Evolutionary conservation across 1,140 invertebrate genomes (phyloP).

Genomic region (Macrobrachium nipponense): DNA sequence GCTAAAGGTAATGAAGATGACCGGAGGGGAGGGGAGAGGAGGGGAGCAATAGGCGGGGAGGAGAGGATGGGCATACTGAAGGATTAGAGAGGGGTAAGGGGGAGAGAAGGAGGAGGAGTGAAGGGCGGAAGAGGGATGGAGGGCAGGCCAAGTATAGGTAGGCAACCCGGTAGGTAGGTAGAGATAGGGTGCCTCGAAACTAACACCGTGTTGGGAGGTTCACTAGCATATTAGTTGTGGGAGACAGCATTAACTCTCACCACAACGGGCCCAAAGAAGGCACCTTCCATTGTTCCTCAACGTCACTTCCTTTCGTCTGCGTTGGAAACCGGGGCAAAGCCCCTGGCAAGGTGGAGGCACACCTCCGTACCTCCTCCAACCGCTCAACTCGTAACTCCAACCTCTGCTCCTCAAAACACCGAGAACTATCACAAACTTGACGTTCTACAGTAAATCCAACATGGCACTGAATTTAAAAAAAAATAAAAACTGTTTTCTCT

Average conservation of each 20-base stretch:
- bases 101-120: neutral
- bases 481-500: no score
- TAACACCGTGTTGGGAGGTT: neutral
- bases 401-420: neutral
- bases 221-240: conserved; percentile 9
- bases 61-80: neutral
- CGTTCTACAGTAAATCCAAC: no score
- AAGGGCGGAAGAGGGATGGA: neutral
- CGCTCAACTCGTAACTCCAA: neutral
- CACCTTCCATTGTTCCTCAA: conserved; percentile 30
- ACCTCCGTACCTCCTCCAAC: neutral
- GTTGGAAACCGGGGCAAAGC: conserved; percentile 17
- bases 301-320: conserved; percentile 33
- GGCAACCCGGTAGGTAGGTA: neutral
- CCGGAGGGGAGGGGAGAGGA: neutral
- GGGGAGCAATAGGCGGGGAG: neutral
- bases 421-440: no score
- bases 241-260: conserved; percentile 37
- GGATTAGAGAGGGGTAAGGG: neutral
- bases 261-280: conserved; percentile 14
- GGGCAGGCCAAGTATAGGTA: neutral
- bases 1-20: no score
- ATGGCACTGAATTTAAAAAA: no score
- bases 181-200: neutral
- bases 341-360: neutral